Base-by-base conservation (phyloP, 2,797 vertebrate genomes). In the Sebastes hubbsi region DNA sequence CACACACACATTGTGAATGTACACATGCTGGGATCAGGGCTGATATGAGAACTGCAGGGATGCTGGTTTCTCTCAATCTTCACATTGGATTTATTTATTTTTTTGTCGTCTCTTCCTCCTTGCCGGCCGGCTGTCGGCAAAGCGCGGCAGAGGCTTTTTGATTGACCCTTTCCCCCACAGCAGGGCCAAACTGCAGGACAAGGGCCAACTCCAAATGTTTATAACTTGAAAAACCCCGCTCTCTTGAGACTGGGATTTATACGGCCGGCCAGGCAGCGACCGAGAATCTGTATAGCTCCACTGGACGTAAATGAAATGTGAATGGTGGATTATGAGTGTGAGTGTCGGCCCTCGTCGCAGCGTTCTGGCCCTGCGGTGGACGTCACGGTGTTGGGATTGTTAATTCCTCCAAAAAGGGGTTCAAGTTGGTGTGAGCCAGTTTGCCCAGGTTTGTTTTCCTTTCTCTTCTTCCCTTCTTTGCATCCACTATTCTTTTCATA, bases 361-460 rank as follows among this genome's bases (percentile, higher is more conserved):
- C 11, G n/a, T 4, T 80, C 78, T 82, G 91, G 84, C 88, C 84
- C 91, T 63, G 90, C 32, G 0, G 89, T 79, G 87, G 81, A 69
- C 8, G 12, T 6, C 1, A 4, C 1, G 9, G 14, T 72, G 79
- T 58, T 71, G 73, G 75, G 78, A 58, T 62, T 71, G 68, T 34
- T 54, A 27, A 86, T 82, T 79, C 74, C 62, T 67, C 61, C 29
- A 46, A 13, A 46, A 13, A 55, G 75, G 32, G 79, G 66, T 89
- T 88, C 64, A 85, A 73, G 92, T 94, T 91, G 94, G 94, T 94
- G 94, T 94, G 93, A 95, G 94, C 90, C 91, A 92, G 86, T 92
- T 94, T 93, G 91, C 87, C 87, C 42, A 63, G 75, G 67, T 90
- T 91, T 87, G 58, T 61, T 87, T 81, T 71, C 65, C 54, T 71